Percentiles rank a stretch among this genome's conserved stretches.
phyloP scores from a whole-genome alignment of 2,888 invertebrate species.

The Caradrina clavipalpis region DNA sequence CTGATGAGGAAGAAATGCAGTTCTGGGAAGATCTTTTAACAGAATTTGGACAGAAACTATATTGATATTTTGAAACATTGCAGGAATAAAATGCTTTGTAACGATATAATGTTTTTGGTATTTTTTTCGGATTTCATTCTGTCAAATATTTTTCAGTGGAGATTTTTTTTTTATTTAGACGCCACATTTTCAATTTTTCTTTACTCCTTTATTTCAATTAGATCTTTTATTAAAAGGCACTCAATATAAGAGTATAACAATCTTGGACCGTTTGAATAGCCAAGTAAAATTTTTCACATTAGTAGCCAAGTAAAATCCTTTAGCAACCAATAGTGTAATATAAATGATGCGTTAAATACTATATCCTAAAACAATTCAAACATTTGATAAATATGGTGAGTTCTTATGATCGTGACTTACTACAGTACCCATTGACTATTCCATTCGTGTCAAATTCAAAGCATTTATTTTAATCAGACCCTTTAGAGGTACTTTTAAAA shows the following conservation, averaged over 20 bases:
- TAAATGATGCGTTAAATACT: too few relatives aligned
- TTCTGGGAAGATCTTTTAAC: conserved; percentile 69
- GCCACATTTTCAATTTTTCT: neutral
- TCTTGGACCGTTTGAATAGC: neutral
- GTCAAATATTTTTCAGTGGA: neutral
- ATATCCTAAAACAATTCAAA: too few relatives aligned
- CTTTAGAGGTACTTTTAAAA: too few relatives aligned
- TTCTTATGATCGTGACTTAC: too few relatives aligned
- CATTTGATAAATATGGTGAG: too few relatives aligned
- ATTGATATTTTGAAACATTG: neutral
- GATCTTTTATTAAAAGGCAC: too few relatives aligned
- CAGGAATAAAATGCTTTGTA: too few relatives aligned
- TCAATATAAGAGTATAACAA: neutral
- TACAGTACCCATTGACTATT: too few relatives aligned
- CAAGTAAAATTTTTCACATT: neutral
- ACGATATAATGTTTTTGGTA: neutral
- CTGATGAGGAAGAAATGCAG: conserved; percentile 66
- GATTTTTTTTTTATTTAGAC: neutral
- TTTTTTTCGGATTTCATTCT: neutral
- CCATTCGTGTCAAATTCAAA: too few relatives aligned
- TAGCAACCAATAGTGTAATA: neutral
- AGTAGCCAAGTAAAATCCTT: neutral
- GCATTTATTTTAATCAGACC: too few relatives aligned
- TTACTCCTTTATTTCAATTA: neutral
- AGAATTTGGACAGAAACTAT: conserved; percentile 55